Evolutionary conservation across 2,113 vertebrate genomes (phyloP), one percentile per base, ranked within the genome.

Genomic region (Rhinopithecus roxellana): DNA sequence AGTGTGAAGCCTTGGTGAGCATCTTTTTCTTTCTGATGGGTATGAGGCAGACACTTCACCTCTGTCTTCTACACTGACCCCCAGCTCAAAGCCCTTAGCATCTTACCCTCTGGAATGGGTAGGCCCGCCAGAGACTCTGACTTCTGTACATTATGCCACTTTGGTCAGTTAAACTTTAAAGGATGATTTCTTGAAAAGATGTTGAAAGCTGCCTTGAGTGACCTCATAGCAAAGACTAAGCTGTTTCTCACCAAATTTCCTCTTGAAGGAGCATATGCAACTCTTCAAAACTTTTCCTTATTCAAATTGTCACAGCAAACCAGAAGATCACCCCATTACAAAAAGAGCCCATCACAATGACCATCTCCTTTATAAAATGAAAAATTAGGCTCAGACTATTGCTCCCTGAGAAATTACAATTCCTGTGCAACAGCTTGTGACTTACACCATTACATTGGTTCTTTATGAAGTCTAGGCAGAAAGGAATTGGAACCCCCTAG

Each of bases 121-220:
- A 84, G 78, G 79, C 82, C 89, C 48, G 67, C 0, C 14, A 91
- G 59, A 43, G 61, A 90, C 48, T 78, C 75, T 69, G 32, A 82
- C 43, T 96, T 90, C 59, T 89, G 48, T 25, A 50, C 61, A 40
- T 78, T 38, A 32, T 25, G 45, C 32, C 67, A 89, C 50, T 95
- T 90, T 84, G 94, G 95, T 96, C 87, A 94, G 89, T 70, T 80
- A 55, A 93, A 95, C 93, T 92, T 95, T 94, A 80, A 98, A 92
- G 38, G 13, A 52, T 85, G 12, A 12, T 93, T 97, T 95, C 82
- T 96, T 97, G 78, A 95, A 95, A 93, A 94, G 93, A 67, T 92
- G 74, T 61, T 89, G 95, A 96, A 94, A 98, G 89, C 97, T 96
- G 85, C 74, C 95, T 96, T 72, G 38, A 95, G 61, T 97, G 96